Evolutionary conservation across 2,113 vertebrate genomes (phyloP).

Genomic region (Cariama cristata): DNA sequence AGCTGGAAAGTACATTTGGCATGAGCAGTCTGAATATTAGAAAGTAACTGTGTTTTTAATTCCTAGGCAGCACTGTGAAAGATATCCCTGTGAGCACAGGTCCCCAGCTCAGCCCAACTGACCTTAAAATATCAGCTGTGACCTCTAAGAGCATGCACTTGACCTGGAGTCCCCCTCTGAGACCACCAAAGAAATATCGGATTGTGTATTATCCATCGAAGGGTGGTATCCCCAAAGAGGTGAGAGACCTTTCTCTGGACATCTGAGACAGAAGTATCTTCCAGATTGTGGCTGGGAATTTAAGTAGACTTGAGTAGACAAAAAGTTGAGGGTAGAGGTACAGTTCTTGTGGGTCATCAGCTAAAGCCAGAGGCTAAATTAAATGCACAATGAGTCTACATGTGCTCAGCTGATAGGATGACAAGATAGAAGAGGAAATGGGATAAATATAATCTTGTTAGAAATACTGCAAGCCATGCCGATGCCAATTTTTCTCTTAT

Average conservation of each 20-base stretch:
- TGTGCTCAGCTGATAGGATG: neutral
- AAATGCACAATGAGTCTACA: neutral
- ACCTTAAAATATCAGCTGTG: slow-evolving; percentile 84
- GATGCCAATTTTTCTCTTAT: rapidly evolving
- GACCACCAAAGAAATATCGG: slow-evolving; percentile 80
- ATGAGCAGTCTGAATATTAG: neutral
- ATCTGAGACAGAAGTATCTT: neutral
- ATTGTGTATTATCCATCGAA: slow-evolving; percentile 87
- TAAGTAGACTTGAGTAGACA: neutral
- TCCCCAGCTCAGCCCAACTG: slow-evolving; percentile 79
- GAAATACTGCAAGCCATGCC: neutral
- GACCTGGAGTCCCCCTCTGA: slow-evolving; percentile 82
- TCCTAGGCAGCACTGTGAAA: slow-evolving; percentile 41
- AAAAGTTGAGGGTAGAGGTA: neutral
- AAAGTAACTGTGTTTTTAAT: neutral
- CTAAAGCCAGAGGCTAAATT: neutral
- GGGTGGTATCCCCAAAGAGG: slow-evolving; percentile 86
- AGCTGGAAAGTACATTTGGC: neutral
- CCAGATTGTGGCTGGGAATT: neutral
- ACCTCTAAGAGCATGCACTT: slow-evolving; percentile 85
- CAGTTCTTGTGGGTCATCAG: neutral
- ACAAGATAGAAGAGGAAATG: neutral
- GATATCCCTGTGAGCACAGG: slow-evolving; percentile 27
- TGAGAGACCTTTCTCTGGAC: slow-evolving; percentile 45
- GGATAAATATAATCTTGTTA: neutral